A percentile compares a stretch with the other conserved stretches of the same genome.
These are phyloP conservation scores for Pagetopsis macropterus DNA, from an alignment of 2,797 vertebrate genomes.

Conservation along the genomic window DNA sequence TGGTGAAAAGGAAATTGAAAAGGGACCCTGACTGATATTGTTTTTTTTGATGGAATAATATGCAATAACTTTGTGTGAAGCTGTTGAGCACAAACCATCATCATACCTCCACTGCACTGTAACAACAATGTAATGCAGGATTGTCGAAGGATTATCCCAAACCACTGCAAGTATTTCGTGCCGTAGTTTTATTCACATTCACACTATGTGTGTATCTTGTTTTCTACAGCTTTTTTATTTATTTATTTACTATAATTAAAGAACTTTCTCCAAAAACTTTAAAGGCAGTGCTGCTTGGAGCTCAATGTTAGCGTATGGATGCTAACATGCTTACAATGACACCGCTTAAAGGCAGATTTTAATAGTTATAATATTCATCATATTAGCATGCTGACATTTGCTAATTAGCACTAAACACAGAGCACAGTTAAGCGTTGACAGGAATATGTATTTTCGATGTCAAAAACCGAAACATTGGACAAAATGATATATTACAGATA, in stretches of 20 bases:
- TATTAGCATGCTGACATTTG: neutral
- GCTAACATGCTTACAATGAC: neutral
- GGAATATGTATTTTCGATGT: neutral
- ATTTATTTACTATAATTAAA: too few relatives aligned
- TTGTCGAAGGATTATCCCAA: neutral
- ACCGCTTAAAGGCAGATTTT: neutral
- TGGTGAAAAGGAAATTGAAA: constrained; percentile 58
- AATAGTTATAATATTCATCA: neutral
- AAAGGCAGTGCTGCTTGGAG: too few relatives aligned
- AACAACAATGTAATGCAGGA: neutral
- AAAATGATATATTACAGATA: neutral
- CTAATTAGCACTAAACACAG: neutral
- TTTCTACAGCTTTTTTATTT: neutral
- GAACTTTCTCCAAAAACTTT: too few relatives aligned
- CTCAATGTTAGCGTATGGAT: too few relatives aligned
- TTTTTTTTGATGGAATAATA: constrained; percentile 38
- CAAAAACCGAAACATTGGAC: neutral
- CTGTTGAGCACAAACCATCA: neutral
- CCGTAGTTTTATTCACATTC: neutral
- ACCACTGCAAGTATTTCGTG: neutral
- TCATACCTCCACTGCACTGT: neutral
- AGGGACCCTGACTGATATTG: constrained; percentile 32
- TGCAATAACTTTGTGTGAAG: constrained; percentile 8
- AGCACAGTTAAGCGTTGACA: neutral
- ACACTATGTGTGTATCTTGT: too few relatives aligned